Evolutionary conservation across 2,888 invertebrate species (phyloP), one percentile per base, ranked within the genome.

Genomic region (Tortricodes alternella): DNA sequence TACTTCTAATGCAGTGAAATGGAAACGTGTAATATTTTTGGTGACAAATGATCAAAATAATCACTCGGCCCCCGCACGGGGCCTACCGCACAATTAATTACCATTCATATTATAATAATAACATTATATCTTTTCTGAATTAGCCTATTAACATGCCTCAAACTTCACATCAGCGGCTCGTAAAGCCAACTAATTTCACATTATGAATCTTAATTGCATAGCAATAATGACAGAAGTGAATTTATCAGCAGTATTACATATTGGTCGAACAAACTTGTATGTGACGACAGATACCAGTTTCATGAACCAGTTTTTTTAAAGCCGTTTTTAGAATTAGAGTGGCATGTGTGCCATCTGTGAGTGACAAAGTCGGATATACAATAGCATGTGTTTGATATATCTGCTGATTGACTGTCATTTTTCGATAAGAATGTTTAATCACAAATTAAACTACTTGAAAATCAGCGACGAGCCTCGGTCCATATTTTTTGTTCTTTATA

Each of bases 11-110:
- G n/a, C n/a, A n/a, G 44, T 32, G 23, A 7, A 29, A 13, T 50
- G 56, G 56, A 56, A 44, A 49, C 56, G 18, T 19, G 18, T 21
- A 27, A 27, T 24, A 24, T 34, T n/a, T 55, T 55, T 44, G 29
- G 50, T 29, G 44, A 56, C 49, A 50, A 56, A 56, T 50, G 44
- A 37, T 50, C 32, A 23, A 56, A 56, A 56, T 44, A 56, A 50
- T 49, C 29, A 13, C 29, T 37, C 16, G 29, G 32, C 43, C 55
- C n/a, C 56, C 56, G 50, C 37, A 43, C 29, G 21, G 21, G 7
- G 44, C 34, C 13, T 50, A 37, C 41, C 15, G 27, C 37, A 44
- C 50, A 24, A 56, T 38, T 56, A 43, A 49, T 49, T 43, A 48
- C 34, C 53, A 55, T 48, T 39, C 11, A 48, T 41, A 41, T 34